Evolutionary conservation across 2,888 invertebrate species (phyloP), one percentile per base, ranked within the genome.

Genomic region (Tiliacea aurago): DNA sequence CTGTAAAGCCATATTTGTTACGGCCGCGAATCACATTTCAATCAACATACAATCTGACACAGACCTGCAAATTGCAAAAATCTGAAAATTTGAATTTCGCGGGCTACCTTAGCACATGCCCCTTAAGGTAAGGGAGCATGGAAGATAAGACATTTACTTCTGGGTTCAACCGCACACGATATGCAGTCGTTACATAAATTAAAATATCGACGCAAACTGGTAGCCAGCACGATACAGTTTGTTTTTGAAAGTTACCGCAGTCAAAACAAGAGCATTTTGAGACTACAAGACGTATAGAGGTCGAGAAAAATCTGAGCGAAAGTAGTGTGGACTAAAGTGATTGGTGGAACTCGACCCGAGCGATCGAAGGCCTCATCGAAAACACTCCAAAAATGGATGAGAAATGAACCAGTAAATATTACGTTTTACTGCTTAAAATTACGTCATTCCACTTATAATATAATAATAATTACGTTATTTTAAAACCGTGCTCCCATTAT

Each of bases 291-390:
- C 77, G 63, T 90, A 89, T 90, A 92, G 90, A 93, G 93, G 93
- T 94, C 93, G 91, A 87, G 93, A 92, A 95, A 94, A 94, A 94
- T 90, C 91, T 90, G 92, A 93, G 93, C 93, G 94, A 95, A 95
- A 95, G 95, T 94, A 90, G 88, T 82, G 76, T 82, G 74, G 86
- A 84, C 45, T 45, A 23, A 37, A 65, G 64, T 93, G 95, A 94
- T 87, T 92, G 94, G 95, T 93, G 94, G 94, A 94, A 94, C 92
- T 90, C 87, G 83, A 85, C 81, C 80, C 84, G 87, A 78, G 86
- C 87, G 86, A 90, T 86, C 91, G 94, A 95, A 95, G 95, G 94
- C 90, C 93, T 80, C 89, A 87, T 86, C 84, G 85, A 89, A 89
- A 85, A 59, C 87, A 84, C 88, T 90, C 94, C 95, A 93, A 95